Conservation (phyloP, 2,113 vertebrate genomes). For the Dipodomys stephensi region DNA sequence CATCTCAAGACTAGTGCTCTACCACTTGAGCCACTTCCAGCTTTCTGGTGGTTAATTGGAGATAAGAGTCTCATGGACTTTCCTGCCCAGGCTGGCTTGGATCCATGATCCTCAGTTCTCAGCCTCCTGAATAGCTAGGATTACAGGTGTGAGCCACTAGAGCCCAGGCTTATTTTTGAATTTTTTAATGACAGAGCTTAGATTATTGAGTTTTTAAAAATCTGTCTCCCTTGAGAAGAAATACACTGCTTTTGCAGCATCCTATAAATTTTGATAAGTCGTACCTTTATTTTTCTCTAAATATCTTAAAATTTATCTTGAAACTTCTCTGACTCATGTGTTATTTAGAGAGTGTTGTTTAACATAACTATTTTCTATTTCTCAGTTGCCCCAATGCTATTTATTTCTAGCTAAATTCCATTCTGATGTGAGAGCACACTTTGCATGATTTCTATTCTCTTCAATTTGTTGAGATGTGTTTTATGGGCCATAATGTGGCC, state of each 20-base stretch:
- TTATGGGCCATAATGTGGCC: constrained; percentile 34
- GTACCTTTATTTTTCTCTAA: constrained; percentile 16
- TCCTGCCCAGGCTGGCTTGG: too few relatives aligned
- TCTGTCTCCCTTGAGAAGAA: neutral
- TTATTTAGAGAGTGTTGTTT: constrained; percentile 33
- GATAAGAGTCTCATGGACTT: too few relatives aligned
- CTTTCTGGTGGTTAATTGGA: too few relatives aligned
- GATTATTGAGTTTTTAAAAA: neutral
- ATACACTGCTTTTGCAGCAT: neutral
- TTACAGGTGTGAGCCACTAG: too few relatives aligned
- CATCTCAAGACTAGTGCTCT: too few relatives aligned
- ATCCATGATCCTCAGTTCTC: too few relatives aligned
- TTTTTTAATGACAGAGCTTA: constrained; percentile 33
- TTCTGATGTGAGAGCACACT: neutral
- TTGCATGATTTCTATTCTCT: constrained; percentile 51
- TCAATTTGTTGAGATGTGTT: constrained; percentile 47
- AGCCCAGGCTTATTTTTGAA: too few relatives aligned
- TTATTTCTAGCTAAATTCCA: constrained; percentile 52
- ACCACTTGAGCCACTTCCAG: too few relatives aligned
- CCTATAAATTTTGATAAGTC: neutral
- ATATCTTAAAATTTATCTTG: constrained; percentile 30
- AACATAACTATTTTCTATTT: constrained; percentile 42
- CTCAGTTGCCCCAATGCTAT: neutral
- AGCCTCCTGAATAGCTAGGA: too few relatives aligned
- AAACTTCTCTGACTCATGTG: neutral